A percentile compares a stretch with the other conserved stretches of the same genome.
Evolutionary conservation across 2,113 vertebrate genomes (phyloP).

Genomic region (Desmodus rotundus): DNA sequence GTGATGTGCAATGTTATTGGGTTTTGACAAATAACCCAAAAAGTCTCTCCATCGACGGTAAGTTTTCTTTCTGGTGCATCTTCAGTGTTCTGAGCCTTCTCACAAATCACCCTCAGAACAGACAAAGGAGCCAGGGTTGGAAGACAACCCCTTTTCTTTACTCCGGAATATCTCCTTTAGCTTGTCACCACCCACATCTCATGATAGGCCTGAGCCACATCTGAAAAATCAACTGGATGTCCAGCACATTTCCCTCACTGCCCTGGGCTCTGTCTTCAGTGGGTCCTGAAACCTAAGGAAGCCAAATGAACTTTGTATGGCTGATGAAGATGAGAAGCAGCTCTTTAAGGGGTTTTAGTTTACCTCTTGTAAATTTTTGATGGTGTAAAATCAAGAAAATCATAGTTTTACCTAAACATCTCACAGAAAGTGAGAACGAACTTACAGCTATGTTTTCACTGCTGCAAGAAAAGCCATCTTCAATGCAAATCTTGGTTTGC

Average conservation of each 20-base stretch:
- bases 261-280: neutral
- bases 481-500: neutral
- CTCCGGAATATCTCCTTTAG: neutral
- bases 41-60: neutral
- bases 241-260: neutral
- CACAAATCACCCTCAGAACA: neutral
- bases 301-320: fast-evolving
- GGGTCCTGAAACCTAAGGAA: neutral
- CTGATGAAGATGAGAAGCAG: neutral
- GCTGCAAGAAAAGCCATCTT: neutral
- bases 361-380: neutral
- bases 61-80: neutral
- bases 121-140: neutral
- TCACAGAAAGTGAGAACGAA: neutral
- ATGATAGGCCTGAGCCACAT: neutral
- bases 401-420: neutral
- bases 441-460: neutral
- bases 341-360: neutral
- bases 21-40: neutral
- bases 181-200: fast-evolving
- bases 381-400: neutral
- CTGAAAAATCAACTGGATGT: neutral
- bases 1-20: neutral
- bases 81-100: neutral
- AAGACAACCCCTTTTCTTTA: neutral